Conservation (phyloP, 2,797 vertebrate genomes). For the Gambusia yucatana region DNA sequence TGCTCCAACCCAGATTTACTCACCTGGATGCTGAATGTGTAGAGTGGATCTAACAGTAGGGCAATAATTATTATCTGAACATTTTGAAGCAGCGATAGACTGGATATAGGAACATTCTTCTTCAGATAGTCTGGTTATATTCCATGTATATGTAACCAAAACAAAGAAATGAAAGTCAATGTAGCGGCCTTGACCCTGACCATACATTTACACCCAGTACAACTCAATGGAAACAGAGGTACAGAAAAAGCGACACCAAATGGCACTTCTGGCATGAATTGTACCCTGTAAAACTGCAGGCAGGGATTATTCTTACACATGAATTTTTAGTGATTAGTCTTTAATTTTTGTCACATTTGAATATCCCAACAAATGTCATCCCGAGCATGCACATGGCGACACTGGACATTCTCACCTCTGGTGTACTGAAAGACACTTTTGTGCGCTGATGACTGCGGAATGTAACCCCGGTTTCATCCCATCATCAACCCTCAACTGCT, state of each 20-base stretch:
- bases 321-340: neutral
- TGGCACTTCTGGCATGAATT: neutral
- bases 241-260: neutral
- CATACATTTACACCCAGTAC: neutral
- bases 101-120: neutral
- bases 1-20: neutral
- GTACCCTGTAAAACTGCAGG: neutral
- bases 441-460: slow-evolving; percentile 34
- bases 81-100: neutral
- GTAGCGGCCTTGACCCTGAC: neutral
- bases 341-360: neutral
- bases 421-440: slow-evolving; percentile 59
- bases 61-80: neutral
- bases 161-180: neutral
- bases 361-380: neutral
- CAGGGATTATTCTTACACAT: neutral
- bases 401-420: slow-evolving; percentile 12
- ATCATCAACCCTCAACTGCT: slow-evolving; percentile 43
- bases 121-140: neutral
- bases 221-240: neutral
- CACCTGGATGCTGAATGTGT: neutral
- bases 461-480: slow-evolving; percentile 16
- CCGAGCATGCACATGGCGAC: neutral
- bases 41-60: neutral
- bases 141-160: neutral